Base-by-base conservation (phyloP, 2,888 invertebrate species). In the Sarcophaga rosellei region DNA sequence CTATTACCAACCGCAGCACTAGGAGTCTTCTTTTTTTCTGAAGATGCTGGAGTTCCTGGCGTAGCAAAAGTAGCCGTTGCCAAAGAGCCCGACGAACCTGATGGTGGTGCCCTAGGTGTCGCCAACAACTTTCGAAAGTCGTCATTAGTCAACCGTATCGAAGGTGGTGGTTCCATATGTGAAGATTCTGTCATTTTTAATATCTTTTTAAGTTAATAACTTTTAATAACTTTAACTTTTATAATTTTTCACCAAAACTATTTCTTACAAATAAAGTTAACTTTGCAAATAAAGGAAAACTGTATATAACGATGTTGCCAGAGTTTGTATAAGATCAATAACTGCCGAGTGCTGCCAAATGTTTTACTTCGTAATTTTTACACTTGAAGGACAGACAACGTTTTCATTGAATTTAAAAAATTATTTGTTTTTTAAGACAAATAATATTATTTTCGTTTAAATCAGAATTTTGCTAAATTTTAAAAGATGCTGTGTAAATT, bases 51-150 rank as follows among this genome's bases (percentile, higher is more conserved):
- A 6, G 85, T 63, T 11, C 88, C 87, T 17, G 88, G 84, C 3
- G 88, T 89, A 15, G 85, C 76, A 3, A 91, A 91, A 23, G 90
- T 90, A 0, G 91, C 91, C 12, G 90, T 90, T 20, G 91, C 90
- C 73, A 91, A 75, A 1, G 90, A 89, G 8, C 82, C 87, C 1
- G 86, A 87, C 0, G 88, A 68, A 15, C 90, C 89, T 0, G 89
- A 77, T 0, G 95, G 94, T 0, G 97, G 96, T 8, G 96, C 95
- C 86, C 98, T 95, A 0, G 99, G 99, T 0, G 99, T 99, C 97
- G 99, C 99, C 88, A 99, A 94, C 75, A 99, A 94, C 92, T 98
- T 98, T 79, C 99, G 95, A 92, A 99, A 99, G 94, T 99, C 99
- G 92, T 98, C 99, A 94, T 99, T 99, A 11, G 99, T 99, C 78